phyloP scores from a whole-genome alignment of 1,140 invertebrate genomes.

The Leptinotarsa texana region DNA sequence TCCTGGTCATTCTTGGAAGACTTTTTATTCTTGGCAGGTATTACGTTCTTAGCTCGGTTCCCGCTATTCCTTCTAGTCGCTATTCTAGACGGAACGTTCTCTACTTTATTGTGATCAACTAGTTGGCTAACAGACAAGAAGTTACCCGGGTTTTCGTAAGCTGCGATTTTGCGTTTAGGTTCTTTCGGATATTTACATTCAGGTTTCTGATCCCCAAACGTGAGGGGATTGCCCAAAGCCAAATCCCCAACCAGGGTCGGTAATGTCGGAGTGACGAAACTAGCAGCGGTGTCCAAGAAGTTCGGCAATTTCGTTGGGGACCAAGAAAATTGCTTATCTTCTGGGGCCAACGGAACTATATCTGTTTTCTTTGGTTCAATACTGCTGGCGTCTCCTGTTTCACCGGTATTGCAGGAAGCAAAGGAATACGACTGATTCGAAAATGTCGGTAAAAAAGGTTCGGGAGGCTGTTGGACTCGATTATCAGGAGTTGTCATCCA shows the following conservation, averaged over 20 bases:
- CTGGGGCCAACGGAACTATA: slow-evolving; percentile 38
- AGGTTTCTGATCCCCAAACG: slow-evolving; percentile 39
- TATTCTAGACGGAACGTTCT: slow-evolving; percentile 42
- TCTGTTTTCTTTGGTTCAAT: slow-evolving; percentile 30
- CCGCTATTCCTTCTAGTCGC: slow-evolving; percentile 44
- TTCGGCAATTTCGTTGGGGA: slow-evolving; percentile 62
- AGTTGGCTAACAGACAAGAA: slow-evolving; percentile 70
- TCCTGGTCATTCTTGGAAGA: slow-evolving; percentile 7
- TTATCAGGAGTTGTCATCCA: slow-evolving; percentile 66
- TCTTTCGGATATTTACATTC: slow-evolving; percentile 36
- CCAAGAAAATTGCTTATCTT: slow-evolving; percentile 64
- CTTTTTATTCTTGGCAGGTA: slow-evolving; percentile 26
- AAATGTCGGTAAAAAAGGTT: slow-evolving; percentile 43
- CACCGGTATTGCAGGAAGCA: slow-evolving; percentile 34
- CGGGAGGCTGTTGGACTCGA: slow-evolving; percentile 34
- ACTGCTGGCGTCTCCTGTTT: slow-evolving; percentile 24
- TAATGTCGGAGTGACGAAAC: slow-evolving; percentile 59
- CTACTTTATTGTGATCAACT: slow-evolving; percentile 64
- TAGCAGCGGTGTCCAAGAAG: slow-evolving; percentile 51
- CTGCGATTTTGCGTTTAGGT: slow-evolving; percentile 44
- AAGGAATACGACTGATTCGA: slow-evolving; percentile 46
- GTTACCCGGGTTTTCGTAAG: slow-evolving; percentile 42
- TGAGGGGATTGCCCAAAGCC: slow-evolving; percentile 57
- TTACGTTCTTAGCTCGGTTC: slow-evolving; percentile 34
- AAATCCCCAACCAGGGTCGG: slow-evolving; percentile 65